Base-by-base conservation (phyloP, 2,888 invertebrate species). In the Syrphus vitripennis region DNA sequence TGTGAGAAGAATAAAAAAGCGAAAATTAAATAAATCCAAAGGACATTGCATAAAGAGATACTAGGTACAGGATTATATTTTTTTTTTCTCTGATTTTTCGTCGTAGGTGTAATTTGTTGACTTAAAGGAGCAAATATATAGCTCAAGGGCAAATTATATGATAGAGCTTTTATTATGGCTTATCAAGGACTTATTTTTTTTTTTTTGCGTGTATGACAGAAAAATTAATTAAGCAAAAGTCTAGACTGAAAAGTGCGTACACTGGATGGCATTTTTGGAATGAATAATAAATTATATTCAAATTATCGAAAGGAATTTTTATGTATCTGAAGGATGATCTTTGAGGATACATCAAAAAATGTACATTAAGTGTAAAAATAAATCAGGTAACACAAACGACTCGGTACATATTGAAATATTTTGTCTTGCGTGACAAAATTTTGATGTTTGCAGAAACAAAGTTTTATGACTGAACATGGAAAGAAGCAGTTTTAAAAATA, bases 1-100 rank as follows among this genome's bases (percentile, higher is more conserved):
- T 79, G 65, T 72, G 65, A 72, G 45, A 16, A 9, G 79, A 79
- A 72, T 79, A 71, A 31, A 29, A 16, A 21, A 31, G n/a, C n/a
- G n/a, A 48, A 67, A 45, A 31, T 29, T 48, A 34, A 21, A 24
- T 31, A 45, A 45, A 45, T 65, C 19, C 14, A 3, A 65, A 61
- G 24, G 40, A 34, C 67, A 50, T 34, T 34, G 48, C 10, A 9
- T 4, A 42, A 1, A 21, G 21, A 12, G 16, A 4, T 16, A 7
- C n/a, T n/a, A 16, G 7, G 14, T 31, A 34, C n/a, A 61, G 40
- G 40, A 40, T 61, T 61, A 14, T 40, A n/a, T n/a, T n/a, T n/a
- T n/a, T n/a, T n/a, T n/a, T 61, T 16, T 61, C 10, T 61, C 26
- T 24, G 61, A 61, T 26, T 40, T 55, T 4, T 19, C n/a, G 24